Percentiles rank a stretch among this genome's conserved stretches.
Evolutionary conservation across 2,888 invertebrate genomes (phyloP).

Genomic region (Sceliomorpha sp.): DNA sequence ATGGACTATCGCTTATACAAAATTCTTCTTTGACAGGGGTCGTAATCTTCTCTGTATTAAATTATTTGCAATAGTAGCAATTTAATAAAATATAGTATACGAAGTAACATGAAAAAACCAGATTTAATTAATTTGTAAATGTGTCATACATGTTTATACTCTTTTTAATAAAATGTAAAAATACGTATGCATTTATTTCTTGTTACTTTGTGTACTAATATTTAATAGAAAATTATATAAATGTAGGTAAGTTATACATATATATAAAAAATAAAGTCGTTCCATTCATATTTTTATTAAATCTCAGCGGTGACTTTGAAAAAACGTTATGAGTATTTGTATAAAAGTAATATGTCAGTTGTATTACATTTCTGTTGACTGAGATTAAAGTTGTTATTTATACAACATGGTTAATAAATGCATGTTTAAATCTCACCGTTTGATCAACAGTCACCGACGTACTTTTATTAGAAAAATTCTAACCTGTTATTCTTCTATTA

Average conservation of each 20-base stretch:
- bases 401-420: too few relatives aligned
- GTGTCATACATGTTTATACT: background rate
- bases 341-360: too few relatives aligned
- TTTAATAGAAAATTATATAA: conserved; percentile 11
- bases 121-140: background rate
- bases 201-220: conserved; percentile 24
- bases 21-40: conserved; percentile 72
- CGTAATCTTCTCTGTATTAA: conserved; percentile 76
- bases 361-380: too few relatives aligned
- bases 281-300: background rate
- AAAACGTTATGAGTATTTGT: too few relatives aligned
- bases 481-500: conserved; percentile 72
- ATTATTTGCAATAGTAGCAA: conserved; percentile 4
- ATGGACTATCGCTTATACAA: too few relatives aligned
- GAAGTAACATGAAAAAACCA: too few relatives aligned
- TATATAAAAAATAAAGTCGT: background rate
- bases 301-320: too few relatives aligned
- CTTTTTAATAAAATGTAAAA: too few relatives aligned
- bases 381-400: too few relatives aligned
- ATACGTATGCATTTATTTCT: conserved; percentile 28
- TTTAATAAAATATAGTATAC: conserved; percentile 4
- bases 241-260: conserved; percentile 21
- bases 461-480: background rate
- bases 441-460: conserved; percentile 39
- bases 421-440: conserved; percentile 40